Evolutionary conservation across 2,797 vertebrate genomes (phyloP), one percentile per base, ranked within the genome.

Genomic region (Falco naumanni): DNA sequence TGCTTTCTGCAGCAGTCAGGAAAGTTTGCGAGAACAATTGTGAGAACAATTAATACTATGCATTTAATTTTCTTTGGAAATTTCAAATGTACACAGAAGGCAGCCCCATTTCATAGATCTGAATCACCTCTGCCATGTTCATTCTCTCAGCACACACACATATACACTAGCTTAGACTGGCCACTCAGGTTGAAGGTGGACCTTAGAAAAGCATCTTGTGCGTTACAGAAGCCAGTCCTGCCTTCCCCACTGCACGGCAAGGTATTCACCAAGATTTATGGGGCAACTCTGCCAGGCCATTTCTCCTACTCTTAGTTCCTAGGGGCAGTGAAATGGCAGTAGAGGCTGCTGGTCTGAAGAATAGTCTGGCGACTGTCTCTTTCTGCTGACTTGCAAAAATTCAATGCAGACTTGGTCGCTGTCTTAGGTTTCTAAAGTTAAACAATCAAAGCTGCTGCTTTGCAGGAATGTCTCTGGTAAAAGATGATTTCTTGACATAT

Each of bases 101-200:
- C 16, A 39, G 7, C 8, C 76, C 20, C 9, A 9, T 69, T 64
- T 51, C 31, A 45, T 10, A 45, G 11, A 22, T 34, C 13, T 50
- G 51, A 70, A 63, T 33, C 16, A 19, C 26, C 43, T 64, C 34
- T 75, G 21, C 11, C 39, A 0, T 10, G 15, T 4, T 48, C 37
- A 3, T 19, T 89, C 26, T 61, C 28, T 31, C 47, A 69, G 1
- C 4, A 16, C 41, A 47, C 16, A 50, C n/a, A 15, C 0, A 0
- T n/a, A n/a, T 14, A 39, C 5, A 13, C 26, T 10, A 1, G 28
- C 51, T 76, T 37, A 29, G 16, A 8, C 13, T 85, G 47, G 39
- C 29, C 22, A 28, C 20, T 56, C 75, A 51, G 17, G 20, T 11
- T 66, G 50, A 57, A 60, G 19, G 24, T 57, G 48, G 19, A 34